A percentile compares a stretch with the other conserved stretches of the same genome.
Evolutionary conservation across 2,797 vertebrate genomes (phyloP).

Genomic region (Prionace glauca): DNA sequence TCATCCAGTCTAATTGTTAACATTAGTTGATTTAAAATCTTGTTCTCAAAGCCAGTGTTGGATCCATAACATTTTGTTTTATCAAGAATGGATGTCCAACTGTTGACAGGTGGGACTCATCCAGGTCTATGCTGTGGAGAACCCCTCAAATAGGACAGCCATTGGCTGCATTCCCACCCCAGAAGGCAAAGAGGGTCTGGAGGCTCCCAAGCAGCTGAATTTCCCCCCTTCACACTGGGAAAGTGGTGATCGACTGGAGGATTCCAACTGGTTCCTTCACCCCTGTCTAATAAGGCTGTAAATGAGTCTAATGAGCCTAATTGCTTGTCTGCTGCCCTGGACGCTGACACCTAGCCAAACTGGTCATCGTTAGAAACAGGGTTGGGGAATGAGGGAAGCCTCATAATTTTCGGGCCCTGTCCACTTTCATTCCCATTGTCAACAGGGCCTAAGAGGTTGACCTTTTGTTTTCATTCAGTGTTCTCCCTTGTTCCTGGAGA

Average conservation of each 20-base stretch:
- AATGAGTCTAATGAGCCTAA: neutral
- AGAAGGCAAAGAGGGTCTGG: neutral
- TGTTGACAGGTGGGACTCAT: neutral
- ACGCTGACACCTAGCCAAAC: too few species aligned
- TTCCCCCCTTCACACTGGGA: too few species aligned
- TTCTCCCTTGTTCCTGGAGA: neutral
- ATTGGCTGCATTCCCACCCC: neutral
- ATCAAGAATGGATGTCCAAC: neutral
- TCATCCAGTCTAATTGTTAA: neutral
- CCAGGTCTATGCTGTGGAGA: neutral
- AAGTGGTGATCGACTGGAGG: too few species aligned
- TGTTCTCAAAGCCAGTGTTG: neutral
- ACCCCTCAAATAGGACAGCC: neutral
- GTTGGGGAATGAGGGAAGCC: too few species aligned
- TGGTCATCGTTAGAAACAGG: too few species aligned
- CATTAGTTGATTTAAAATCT: neutral
- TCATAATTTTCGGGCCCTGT: too few species aligned
- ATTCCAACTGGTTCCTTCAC: too few species aligned
- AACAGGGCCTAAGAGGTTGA: too few species aligned
- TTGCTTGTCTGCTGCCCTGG: neutral
- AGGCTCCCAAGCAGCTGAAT: too few species aligned
- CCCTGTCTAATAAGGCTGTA: neutral
- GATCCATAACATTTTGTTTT: neutral
- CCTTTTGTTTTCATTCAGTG: neutral
- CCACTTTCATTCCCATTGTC: too few species aligned